Base-by-base conservation (phyloP, 2,113 vertebrate genomes). In the Garra rufa region DNA sequence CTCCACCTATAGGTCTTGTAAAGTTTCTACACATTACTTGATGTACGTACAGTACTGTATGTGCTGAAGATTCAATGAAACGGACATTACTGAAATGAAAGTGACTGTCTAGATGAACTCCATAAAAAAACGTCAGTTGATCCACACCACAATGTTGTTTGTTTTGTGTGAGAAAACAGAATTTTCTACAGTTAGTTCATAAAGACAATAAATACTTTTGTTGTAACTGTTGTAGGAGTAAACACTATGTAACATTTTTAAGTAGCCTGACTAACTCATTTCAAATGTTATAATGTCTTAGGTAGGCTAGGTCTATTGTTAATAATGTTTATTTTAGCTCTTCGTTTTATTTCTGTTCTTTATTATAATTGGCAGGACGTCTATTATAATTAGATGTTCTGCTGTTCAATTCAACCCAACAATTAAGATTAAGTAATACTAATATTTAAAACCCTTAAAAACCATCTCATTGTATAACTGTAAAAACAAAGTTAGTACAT, bases 1-100 rank as follows among this genome's bases (percentile, higher is more conserved):
- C 86, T 61, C 86, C 86, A 85, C 71, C 86, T 85, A 59, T 63
- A 78, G 83, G 78, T 4, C 17, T 5, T 30, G 71, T 52, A 21
- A 44, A 6, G 21, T 71, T 26, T 24, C 69, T 24, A 14, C 52
- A 26, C 3, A 1, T 34, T 9, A 65, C 38, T 30, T n/a, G 11
- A 76, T 57, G 30, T 6, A n/a, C n/a, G n/a, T n/a, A n/a, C n/a
- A n/a, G n/a, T n/a, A 14, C 3, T 38, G 75, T 21, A 8, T 55
- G 48, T 34, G 52, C 21, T 10, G 8, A 30, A 17, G 30, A 3
- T 21, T 69, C 9, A 69, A 11, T 38, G 19, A 38, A 69, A 6
- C 3, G 38, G 34, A 11, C 65, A 41, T 38, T 2, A 21, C 19
- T 69, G 17, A 1, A 69, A 41, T 41, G 17, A 9, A 69, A 69